phyloP scores from a whole-genome alignment of 2,888 invertebrate species.

The Sphinx pinastri region DNA sequence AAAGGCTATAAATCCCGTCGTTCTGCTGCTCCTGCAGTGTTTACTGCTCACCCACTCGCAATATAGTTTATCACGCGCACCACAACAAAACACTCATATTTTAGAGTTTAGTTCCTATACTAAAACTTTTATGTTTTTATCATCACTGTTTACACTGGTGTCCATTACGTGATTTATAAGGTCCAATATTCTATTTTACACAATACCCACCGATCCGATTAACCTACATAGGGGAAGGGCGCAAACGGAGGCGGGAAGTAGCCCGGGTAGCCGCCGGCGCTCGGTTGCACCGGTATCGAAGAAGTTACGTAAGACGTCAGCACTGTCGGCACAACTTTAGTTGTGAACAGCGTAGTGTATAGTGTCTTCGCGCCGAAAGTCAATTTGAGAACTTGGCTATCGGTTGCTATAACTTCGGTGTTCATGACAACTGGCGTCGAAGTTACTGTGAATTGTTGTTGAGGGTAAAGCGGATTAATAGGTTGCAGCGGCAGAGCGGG shows the following conservation, averaged over 20 bases:
- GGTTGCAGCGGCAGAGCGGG: constrained; percentile 84
- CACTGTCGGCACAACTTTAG: constrained; percentile 91
- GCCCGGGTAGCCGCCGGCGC: constrained; percentile 89
- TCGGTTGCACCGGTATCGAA: constrained; percentile 89
- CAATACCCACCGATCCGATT: constrained; percentile 40
- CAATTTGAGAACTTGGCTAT: constrained; percentile 92
- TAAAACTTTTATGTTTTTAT: constrained; percentile 51
- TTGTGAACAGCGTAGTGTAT: constrained; percentile 93
- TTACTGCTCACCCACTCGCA: constrained; percentile 69
- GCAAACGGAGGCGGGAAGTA: constrained; percentile 91
- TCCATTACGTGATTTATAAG: constrained; percentile 43
- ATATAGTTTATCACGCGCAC: constrained; percentile 71
- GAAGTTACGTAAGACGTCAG: constrained; percentile 93
- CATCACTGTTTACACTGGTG: constrained; percentile 57
- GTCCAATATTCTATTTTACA: constrained; percentile 42
- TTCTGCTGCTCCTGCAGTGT: constrained; percentile 65
- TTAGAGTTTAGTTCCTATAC: constrained; percentile 53
- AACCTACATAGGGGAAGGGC: constrained; percentile 89
- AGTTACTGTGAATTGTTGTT: constrained; percentile 89
- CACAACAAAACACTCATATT: constrained; percentile 61
- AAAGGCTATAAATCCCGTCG: constrained; percentile 69
- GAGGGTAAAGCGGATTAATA: constrained; percentile 83
- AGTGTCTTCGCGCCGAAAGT: constrained; percentile 96
- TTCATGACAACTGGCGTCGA: constrained; percentile 92
- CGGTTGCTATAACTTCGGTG: constrained; percentile 90